A percentile compares a stretch with the other conserved stretches of the same genome.
Conservation (phyloP, 2,888 invertebrate species). For the Frankliniella fusca region DNA sequence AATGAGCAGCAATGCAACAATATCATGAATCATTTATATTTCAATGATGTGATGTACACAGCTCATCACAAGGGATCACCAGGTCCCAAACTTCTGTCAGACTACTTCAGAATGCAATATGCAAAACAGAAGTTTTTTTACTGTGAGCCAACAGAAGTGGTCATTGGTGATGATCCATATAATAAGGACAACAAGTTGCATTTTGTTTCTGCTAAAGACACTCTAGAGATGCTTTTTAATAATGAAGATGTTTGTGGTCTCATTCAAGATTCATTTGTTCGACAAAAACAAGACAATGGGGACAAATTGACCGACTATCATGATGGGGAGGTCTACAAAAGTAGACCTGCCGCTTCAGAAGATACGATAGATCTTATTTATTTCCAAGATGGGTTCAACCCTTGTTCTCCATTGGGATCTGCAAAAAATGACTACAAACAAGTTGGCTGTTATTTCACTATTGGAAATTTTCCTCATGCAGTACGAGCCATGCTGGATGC, state of each 20-base stretch:
- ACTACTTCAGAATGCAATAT: not conserved
- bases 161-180: not conserved
- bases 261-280: not conserved
- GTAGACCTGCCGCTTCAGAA: not conserved
- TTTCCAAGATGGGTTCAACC: not conserved
- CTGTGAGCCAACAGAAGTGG: not conserved
- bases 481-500: not conserved
- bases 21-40: no score
- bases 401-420: not conserved
- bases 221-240: not conserved
- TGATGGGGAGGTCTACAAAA: not conserved
- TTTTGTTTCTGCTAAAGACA: not conserved
- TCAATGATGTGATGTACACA: not conserved
- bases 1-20: not conserved
- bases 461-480: not conserved
- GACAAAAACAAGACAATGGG: not conserved
- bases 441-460: not conserved
- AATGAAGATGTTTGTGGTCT: not conserved
- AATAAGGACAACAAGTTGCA: not conserved
- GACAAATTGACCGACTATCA: not conserved
- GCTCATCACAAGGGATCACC: not conserved
- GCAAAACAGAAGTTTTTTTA: not conserved
- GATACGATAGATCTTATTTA: not conserved
- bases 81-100: not conserved
- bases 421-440: not conserved